Evolutionary conservation across 2,113 vertebrate genomes (phyloP).

Genomic region (Strix uralensis): DNA sequence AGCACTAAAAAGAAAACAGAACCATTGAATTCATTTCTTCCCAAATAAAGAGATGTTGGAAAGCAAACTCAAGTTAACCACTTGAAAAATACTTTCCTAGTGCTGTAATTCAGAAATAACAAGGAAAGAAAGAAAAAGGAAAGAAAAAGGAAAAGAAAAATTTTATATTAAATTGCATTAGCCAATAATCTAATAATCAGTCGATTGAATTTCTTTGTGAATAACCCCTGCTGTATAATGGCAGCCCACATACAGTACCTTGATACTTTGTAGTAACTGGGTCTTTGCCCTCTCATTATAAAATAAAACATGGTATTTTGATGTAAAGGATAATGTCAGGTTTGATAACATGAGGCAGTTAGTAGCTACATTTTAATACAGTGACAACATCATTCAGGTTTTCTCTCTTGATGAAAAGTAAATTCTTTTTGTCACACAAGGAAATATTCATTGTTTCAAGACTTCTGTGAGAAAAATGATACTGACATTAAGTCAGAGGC

Average conservation of each 20-base stretch:
- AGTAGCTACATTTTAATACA: not conserved
- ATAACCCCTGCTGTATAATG: not conserved
- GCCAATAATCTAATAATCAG: constrained; percentile 14
- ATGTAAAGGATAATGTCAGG: constrained; percentile 10
- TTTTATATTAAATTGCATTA: not conserved
- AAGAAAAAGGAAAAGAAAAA: not conserved
- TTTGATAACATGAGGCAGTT: not conserved
- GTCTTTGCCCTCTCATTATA: constrained; percentile 5
- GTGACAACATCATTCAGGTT: not conserved
- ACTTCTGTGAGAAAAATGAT: not conserved
- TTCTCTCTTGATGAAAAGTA: not conserved
- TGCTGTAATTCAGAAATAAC: constrained; percentile 16
- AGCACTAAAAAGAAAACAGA: constrained; percentile 37
- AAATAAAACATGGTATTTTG: constrained; percentile 18
- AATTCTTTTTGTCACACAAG: not conserved
- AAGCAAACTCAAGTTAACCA: constrained; percentile 21
- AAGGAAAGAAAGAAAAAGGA: not conserved
- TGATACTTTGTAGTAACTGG: not conserved
- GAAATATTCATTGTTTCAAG: not conserved
- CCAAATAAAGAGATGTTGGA: constrained; percentile 15
- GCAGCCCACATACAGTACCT: not conserved
- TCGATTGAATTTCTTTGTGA: not conserved
- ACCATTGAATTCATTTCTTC: constrained; percentile 10
- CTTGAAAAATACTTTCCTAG: constrained; percentile 34
- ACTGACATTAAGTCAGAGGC: constrained; percentile 10